Conservation (phyloP, 2,797 vertebrate genomes). For the Liparis tanakae region DNA sequence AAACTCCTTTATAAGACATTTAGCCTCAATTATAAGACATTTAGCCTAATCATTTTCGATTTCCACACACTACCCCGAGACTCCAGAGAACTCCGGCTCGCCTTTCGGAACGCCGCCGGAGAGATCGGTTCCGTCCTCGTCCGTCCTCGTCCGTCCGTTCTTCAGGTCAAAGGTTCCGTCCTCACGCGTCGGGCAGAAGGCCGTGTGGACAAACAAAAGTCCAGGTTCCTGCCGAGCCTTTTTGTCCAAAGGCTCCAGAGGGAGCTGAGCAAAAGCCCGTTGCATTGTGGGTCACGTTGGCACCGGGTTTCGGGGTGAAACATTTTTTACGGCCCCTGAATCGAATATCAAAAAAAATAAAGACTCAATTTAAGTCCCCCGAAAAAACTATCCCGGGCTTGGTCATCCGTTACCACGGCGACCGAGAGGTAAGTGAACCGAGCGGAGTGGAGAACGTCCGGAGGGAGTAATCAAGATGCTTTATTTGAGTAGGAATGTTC, state of each 20-base stretch:
- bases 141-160: too few relatives aligned
- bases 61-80: background rate
- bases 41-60: too few relatives aligned
- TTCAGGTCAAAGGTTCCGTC: background rate
- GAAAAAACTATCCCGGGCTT: constrained; percentile 32
- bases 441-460: constrained; percentile 57
- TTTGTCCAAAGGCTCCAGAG: rapidly evolving
- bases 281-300: too few relatives aligned
- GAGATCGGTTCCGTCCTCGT: background rate
- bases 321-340: background rate
- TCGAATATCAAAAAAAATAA: constrained; percentile 9
- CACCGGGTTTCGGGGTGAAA: background rate
- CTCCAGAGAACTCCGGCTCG: background rate
- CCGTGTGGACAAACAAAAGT: background rate
- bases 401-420: constrained; percentile 61
- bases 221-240: background rate
- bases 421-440: constrained; percentile 66
- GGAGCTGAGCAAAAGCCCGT: background rate
- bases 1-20: too few relatives aligned
- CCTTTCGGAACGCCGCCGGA: background rate
- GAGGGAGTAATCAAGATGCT: constrained; percentile 75
- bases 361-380: background rate
- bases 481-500: constrained; percentile 79
- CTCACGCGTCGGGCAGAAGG: background rate
- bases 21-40: too few relatives aligned